Conservation (phyloP, 2,113 vertebrate species). For the Tringa solitaria region DNA sequence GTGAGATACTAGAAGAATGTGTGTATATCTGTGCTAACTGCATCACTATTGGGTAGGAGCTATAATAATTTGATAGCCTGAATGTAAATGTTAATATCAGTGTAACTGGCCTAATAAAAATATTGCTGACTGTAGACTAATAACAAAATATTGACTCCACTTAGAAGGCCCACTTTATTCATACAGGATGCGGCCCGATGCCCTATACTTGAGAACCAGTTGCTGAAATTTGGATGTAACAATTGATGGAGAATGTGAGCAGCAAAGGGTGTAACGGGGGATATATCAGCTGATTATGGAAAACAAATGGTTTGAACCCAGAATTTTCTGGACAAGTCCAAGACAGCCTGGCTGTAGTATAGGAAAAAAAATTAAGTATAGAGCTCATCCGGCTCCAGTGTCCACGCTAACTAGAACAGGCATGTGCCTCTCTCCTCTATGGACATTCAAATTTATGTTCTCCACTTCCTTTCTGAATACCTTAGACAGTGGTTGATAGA, state of each 20-base stretch:
- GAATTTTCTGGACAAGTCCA: neutral
- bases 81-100: neutral
- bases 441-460: neutral
- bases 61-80: neutral
- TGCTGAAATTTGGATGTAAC: neutral
- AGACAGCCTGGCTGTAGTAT: neutral
- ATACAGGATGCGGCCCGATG: neutral
- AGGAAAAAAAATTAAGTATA: neutral
- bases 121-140: neutral
- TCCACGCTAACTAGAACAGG: neutral
- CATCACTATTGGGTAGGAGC: neutral
- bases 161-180: neutral
- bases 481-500: neutral
- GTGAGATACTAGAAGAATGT: neutral
- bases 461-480: neutral
- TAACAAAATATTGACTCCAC: neutral
- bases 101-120: neutral
- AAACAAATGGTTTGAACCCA: neutral
- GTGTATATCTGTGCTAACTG: neutral
- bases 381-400: neutral
- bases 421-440: neutral
- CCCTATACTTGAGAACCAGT: neutral
- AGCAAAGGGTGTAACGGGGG: neutral
- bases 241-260: neutral
- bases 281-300: neutral